Evolutionary conservation across 2,888 invertebrate genomes (phyloP).

Genomic region (Cheilosia grossa): DNA sequence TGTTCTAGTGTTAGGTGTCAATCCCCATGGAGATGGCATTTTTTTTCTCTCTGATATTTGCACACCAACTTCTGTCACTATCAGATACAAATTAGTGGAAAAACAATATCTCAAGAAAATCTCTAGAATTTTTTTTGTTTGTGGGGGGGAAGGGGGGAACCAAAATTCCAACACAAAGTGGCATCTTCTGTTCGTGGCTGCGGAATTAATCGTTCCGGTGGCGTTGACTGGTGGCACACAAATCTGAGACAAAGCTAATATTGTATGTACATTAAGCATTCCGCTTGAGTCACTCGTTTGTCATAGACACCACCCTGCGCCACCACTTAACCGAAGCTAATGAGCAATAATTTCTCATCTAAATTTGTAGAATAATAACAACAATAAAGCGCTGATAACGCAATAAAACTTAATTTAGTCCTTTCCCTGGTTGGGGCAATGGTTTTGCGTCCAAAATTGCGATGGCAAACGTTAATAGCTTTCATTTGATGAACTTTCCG

Average conservation of each 20-base stretch:
- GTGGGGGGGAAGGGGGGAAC: too few species aligned
- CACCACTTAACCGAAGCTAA: constrained; percentile 52
- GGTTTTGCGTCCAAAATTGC: not conserved
- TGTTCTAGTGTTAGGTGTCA: not conserved
- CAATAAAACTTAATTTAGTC: constrained; percentile 65
- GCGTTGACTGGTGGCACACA: not conserved
- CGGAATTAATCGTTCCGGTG: constrained; percentile 7
- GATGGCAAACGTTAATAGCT: constrained; percentile 46
- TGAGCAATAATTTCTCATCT: constrained; percentile 69
- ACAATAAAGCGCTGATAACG: constrained; percentile 53
- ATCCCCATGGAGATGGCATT: not conserved
- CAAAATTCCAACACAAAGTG: constrained; percentile 14
- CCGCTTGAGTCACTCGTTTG: constrained; percentile 54
- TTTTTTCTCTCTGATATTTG: constrained; percentile 7
- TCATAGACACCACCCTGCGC: constrained; percentile 37
- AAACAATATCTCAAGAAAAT: constrained; percentile 9
- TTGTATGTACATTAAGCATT: constrained; percentile 46
- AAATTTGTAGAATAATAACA: constrained; percentile 64
- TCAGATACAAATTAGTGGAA: constrained; percentile 49
- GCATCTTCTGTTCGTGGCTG: constrained; percentile 18
- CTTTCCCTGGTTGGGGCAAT: constrained; percentile 7
- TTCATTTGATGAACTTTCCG: constrained; percentile 55
- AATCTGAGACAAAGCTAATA: constrained; percentile 21
- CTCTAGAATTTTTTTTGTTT: not conserved
- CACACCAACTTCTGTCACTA: constrained; percentile 44